Base-by-base conservation (phyloP, 2,797 vertebrate genomes). In the Notolabrus celidotus region DNA sequence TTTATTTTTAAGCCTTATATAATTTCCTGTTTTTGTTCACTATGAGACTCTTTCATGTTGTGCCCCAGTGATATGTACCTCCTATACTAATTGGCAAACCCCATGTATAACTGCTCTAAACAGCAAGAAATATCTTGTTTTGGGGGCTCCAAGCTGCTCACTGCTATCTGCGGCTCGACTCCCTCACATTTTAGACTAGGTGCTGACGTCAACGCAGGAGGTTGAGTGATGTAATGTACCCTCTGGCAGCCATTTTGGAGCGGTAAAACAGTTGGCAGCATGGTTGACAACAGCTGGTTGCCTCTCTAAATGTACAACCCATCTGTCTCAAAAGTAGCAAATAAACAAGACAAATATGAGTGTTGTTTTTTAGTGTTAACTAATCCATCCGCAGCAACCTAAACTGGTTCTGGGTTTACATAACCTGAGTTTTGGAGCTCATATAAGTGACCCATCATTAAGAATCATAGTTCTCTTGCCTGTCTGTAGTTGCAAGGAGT, bases 401-500 rank as follows among this genome's bases (percentile, higher is more conserved):
- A 14, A 17, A 10, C 62, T 12, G 22, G 11, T 39, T 56, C 33
- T 46, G 16, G 27, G 45, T 23, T 61, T 47, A 29, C 0, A 1
- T 53, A 31, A 36, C 57, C 12, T 23, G 3, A 2, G 7, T 29
- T 56, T 54, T 42, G 45, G 42, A 12, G 36, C 5, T 15, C 2
- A n/a, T 12, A 42, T n/a, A 7, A 17, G n/a, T 1, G 8, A 52
- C 34, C 45, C 4, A 25, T 38, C 33, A 33, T 3, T 9, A 4
- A 29, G 7, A 34, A 11, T 36, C 10, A 7, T 8, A 4, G 0
- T 17, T 39, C 16, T 47, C n/a, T 6, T 10, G 25, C 71, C 8
- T 19, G 7, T 22, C 36, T 90, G 34, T 88, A 99, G 97, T 93
- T 99, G 84, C 98, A 99, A 93, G 95, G 90, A 14, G 95, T 95